These are phyloP conservation scores for Mizuhopecten yessoensis DNA, from an alignment of 1,140 invertebrate species.

Conservation along the genomic window DNA sequence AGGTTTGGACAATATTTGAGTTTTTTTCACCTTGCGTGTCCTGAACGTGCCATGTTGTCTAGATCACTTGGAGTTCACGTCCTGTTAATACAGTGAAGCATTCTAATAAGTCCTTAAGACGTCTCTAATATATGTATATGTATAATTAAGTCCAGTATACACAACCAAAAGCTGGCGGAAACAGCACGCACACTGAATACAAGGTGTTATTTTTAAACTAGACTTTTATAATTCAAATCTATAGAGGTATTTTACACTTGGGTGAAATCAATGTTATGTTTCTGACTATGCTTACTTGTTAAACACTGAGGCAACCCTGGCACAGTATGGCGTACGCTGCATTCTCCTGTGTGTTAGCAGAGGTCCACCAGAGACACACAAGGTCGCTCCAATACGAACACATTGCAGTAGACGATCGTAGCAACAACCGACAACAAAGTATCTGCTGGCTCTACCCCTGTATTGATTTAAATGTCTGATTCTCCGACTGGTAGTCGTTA, in stretches of 20 bases:
- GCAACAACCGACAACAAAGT: conserved; percentile 28
- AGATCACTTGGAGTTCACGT: background rate
- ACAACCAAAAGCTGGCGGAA: background rate
- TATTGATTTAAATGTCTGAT: conserved; percentile 40
- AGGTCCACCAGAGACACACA: conserved; percentile 4
- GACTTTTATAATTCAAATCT: conserved; percentile 27
- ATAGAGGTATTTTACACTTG: background rate
- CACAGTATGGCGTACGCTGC: background rate
- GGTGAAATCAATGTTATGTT: conserved; percentile 19
- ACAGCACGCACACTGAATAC: background rate
- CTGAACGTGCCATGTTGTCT: background rate
- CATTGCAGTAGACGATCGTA: conserved; percentile 27
- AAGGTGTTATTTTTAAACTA: conserved; percentile 19
- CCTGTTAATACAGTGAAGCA: background rate
- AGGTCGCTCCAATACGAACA: background rate
- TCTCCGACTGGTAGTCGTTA: background rate
- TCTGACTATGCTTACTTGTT: background rate
- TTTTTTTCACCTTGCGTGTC: background rate
- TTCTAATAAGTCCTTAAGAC: background rate
- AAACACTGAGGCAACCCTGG: conserved; percentile 4
- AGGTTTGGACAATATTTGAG: background rate
- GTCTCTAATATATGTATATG: conserved; percentile 1
- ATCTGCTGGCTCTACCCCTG: background rate
- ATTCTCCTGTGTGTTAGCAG: background rate
- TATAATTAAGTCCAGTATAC: conserved; percentile 10